Evolutionary conservation across 2,797 vertebrate genomes (phyloP), one percentile per base, ranked within the genome.

Genomic region (Hippocampus kuda): DNA sequence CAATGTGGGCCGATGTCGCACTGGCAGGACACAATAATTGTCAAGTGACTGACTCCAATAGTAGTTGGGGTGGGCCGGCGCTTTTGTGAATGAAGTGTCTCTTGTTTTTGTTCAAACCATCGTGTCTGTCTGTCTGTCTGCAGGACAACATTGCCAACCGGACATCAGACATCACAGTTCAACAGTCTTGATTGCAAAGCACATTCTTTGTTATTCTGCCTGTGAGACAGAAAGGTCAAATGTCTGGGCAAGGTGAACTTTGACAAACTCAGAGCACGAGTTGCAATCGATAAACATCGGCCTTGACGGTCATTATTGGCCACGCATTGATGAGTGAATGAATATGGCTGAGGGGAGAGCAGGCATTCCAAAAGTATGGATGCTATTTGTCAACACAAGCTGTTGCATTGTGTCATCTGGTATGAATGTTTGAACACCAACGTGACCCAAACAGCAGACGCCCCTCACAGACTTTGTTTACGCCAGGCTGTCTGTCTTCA

Each of bases 51-150:
- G 79, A 86, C 78, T 83, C 75, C 82, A 77, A 90, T 83, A 11
- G 78, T 83, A 48, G 77, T 79, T 77, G 75, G 69, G 82, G 75
- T 84, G 80, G 76, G 84, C 80, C 67, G 68, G 77, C 73, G 85
- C 84, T 87, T 88, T 87, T 89, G 86, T 88, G 84, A 88, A 88
- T 88, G 83, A 88, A 88, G 75, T 76, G 77, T 78, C 74, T 79
- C 79, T 78, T 69, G 57, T 60, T 60, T 60, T 34, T 34, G 57
- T 59, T 30, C 13, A 16, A 26, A 30, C 26, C 79, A 10, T 77
- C 79, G 76, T 74, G 79, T 80, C 81, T 76, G 72, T 85, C 81
- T 77, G 80, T 82, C 78, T 72, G 80, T 81, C 79, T 78, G 79
- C 80, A 38, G 79, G 75, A 74, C 78, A 69, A 73, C 76, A 80